phyloP scores from a whole-genome alignment of 2,797 vertebrate species.

The Molossus molossus region DNA sequence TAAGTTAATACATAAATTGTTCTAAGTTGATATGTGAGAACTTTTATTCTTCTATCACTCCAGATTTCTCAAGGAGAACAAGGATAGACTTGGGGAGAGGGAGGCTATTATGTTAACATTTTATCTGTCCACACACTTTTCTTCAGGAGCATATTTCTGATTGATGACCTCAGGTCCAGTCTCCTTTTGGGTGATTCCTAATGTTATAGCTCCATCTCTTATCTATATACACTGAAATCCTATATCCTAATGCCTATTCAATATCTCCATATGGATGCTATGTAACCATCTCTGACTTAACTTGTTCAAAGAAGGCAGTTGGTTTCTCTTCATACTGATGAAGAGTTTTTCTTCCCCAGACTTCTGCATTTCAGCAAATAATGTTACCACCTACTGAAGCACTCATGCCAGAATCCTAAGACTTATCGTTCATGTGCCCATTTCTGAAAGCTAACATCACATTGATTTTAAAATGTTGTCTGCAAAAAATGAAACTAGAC shows the following conservation, averaged over 20 bases:
- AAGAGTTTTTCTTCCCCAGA: neutral
- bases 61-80: neutral
- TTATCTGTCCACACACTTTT: neutral
- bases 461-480: neutral
- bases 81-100: neutral
- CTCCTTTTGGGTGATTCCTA: neutral
- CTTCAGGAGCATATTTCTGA: accelerated
- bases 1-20: neutral
- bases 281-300: neutral
- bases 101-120: neutral
- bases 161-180: accelerated
- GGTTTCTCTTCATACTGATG: neutral
- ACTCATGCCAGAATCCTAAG: neutral
- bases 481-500: too few species aligned
- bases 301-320: neutral
- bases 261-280: neutral
- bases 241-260: neutral
- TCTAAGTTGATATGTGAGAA: neutral
- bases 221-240: neutral
- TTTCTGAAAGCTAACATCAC: neutral
- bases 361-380: neutral
- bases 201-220: too few species aligned
- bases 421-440: neutral
- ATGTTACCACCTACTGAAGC: neutral
- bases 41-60: neutral